These are phyloP conservation scores for Microtus montanus DNA, from an alignment of 2,113 vertebrate species.

Conservation along the genomic window DNA sequence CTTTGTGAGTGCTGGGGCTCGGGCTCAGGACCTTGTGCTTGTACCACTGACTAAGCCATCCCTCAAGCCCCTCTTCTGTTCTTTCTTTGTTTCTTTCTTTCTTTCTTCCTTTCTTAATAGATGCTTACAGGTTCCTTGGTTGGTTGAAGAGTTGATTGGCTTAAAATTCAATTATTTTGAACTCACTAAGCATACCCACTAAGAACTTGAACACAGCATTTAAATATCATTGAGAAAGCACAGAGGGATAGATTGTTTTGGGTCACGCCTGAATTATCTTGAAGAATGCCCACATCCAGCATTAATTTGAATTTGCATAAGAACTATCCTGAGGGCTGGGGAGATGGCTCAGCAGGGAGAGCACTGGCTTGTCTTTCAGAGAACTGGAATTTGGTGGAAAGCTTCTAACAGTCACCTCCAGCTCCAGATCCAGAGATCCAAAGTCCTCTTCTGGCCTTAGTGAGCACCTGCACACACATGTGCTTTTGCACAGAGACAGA, in stretches of 20 bases:
- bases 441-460: background rate
- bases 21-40: background rate
- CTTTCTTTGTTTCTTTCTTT: background rate
- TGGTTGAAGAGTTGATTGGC: background rate
- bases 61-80: background rate
- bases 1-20: background rate
- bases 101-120: background rate
- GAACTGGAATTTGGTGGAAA: background rate
- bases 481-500: background rate
- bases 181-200: background rate
- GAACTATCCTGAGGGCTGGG: background rate
- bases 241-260: background rate
- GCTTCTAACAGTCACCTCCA: background rate
- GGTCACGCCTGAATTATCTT: background rate
- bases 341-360: background rate
- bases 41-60: background rate
- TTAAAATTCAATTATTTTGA: constrained; percentile 43
- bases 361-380: background rate
- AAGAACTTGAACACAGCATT: background rate
- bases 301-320: background rate
- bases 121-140: background rate
- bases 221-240: constrained; percentile 1
- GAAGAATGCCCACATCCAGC: background rate
- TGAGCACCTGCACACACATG: background rate
- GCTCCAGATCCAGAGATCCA: background rate